phyloP scores from a whole-genome alignment of 2,797 vertebrate species.

The Psittacula echo region DNA sequence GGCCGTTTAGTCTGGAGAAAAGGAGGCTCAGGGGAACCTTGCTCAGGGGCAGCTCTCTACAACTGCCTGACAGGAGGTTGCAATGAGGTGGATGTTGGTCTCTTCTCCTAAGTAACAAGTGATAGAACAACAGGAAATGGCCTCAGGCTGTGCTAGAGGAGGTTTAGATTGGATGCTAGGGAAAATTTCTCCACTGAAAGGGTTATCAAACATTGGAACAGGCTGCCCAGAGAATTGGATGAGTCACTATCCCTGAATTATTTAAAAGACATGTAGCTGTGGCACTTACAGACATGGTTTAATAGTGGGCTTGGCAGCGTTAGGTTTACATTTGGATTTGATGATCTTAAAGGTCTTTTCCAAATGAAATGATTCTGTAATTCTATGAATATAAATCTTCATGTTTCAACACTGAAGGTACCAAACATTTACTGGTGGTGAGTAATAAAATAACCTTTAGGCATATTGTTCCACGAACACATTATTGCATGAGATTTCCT shows the following conservation, averaged over 20 bases:
- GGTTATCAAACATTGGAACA: not conserved
- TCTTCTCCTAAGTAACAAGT: not conserved
- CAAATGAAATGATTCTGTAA: not conserved
- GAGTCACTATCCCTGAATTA: not conserved
- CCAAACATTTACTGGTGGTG: not conserved
- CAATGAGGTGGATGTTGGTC: not conserved
- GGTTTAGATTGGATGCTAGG: not conserved
- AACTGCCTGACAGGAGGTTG: not conserved
- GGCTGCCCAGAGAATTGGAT: not conserved
- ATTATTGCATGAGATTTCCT: not conserved
- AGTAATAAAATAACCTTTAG: not conserved
- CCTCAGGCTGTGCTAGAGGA: not conserved
- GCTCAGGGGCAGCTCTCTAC: not conserved
- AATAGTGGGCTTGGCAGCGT: not conserved
- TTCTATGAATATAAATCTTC: not conserved
- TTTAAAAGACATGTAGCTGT: not conserved
- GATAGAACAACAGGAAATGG: not conserved
- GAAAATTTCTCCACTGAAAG: not conserved
- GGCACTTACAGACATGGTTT: not conserved
- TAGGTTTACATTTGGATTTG: fast-evolving
- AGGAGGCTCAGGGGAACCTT: not conserved
- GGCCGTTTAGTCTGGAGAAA: not conserved
- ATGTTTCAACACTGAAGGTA: not conserved
- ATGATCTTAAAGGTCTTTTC: not conserved
- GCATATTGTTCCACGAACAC: not conserved